Evolutionary conservation across 2,113 vertebrate genomes (phyloP).

Genomic region (Chaetorhynchus papuensis): DNA sequence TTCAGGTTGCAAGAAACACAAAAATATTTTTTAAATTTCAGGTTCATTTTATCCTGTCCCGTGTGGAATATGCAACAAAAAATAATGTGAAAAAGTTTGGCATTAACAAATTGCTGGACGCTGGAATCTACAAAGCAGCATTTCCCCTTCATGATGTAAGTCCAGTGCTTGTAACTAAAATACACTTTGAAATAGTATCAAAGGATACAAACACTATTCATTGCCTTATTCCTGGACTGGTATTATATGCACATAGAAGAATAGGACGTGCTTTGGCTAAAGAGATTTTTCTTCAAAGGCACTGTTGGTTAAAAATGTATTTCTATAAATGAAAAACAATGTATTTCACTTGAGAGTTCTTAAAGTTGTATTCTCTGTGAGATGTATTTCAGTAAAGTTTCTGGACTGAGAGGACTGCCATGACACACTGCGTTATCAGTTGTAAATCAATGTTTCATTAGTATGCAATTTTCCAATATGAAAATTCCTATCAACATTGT

Average conservation of each 20-base stretch:
- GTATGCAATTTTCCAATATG: background rate
- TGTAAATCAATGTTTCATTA: background rate
- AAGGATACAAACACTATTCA: background rate
- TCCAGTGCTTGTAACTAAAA: background rate
- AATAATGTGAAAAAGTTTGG: constrained; percentile 85
- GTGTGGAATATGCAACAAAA: constrained; percentile 80
- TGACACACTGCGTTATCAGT: background rate
- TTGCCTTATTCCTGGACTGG: background rate
- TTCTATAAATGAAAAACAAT: background rate
- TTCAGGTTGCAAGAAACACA: background rate
- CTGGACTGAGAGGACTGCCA: background rate
- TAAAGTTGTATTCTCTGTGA: background rate
- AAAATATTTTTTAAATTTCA: constrained; percentile 50
- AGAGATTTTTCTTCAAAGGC: background rate
- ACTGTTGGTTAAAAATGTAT: background rate
- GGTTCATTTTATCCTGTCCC: constrained; percentile 88
- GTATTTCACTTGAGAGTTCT: background rate
- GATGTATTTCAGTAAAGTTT: background rate
- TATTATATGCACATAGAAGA: background rate
- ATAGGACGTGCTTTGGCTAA: background rate
- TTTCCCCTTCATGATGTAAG: constrained; percentile 93
- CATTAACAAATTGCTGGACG: constrained; percentile 84
- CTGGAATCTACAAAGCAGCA: constrained; percentile 89
- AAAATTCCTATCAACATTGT: background rate
- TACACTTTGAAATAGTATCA: background rate